Conservation (phyloP, 2,888 invertebrate species). For the Strigamia maritima region DNA sequence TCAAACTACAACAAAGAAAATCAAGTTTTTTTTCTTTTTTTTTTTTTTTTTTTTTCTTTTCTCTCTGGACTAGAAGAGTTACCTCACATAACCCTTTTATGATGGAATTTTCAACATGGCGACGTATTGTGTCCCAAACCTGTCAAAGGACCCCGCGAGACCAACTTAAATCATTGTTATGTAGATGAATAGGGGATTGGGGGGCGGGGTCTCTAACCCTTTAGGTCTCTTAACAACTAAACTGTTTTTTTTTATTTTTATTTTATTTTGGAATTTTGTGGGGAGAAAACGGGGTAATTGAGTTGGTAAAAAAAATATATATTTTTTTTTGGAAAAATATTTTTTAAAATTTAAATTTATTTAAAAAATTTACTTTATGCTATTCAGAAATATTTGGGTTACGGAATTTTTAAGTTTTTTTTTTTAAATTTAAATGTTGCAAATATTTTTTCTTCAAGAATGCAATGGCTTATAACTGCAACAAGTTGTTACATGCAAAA, state of each 20-base stretch:
- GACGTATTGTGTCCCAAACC: constrained; percentile 16
- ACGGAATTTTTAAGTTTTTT: too few species aligned
- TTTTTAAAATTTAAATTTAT: too few species aligned
- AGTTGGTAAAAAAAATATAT: too few species aligned
- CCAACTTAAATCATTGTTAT: constrained; percentile 15
- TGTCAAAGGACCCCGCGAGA: constrained; percentile 22
- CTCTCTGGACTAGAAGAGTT: not conserved
- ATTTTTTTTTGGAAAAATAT: too few species aligned
- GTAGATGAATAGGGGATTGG: constrained; percentile 14
- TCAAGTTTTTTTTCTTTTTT: not conserved
- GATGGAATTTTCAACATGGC: constrained; percentile 17
- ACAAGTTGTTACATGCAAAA: constrained; percentile 9
- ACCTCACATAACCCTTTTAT: constrained; percentile 30
- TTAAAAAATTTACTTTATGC: too few species aligned
- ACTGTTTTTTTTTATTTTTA: too few species aligned
- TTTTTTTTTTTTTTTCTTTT: not conserved
- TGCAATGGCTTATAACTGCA: not conserved
- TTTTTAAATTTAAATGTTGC: too few species aligned
- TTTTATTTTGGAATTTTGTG: too few species aligned
- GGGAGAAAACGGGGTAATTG: too few species aligned
- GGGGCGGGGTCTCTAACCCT: constrained; percentile 20
- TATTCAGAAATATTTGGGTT: too few species aligned
- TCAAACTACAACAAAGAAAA: not conserved
- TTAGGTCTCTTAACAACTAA: not conserved
- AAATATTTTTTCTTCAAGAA: not conserved